Evolutionary conservation across 2,113 vertebrate genomes (phyloP).

Genomic region (Carollia perspicillata): DNA sequence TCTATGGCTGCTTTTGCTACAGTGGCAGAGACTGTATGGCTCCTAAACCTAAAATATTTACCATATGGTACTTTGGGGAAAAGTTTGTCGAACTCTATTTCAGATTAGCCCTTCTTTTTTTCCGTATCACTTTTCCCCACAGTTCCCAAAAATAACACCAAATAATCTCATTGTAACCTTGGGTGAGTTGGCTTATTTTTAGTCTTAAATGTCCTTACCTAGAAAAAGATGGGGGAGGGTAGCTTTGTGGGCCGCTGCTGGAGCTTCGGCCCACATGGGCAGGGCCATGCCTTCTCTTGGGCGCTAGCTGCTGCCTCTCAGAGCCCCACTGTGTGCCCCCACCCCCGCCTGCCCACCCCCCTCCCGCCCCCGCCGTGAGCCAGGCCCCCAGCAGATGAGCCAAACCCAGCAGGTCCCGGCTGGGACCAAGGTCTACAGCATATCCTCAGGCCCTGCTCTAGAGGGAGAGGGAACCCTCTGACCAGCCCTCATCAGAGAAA

Average conservation of each 20-base stretch:
- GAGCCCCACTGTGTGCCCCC: neutral
- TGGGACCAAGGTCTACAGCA: too few relatives aligned
- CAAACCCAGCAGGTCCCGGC: too few relatives aligned
- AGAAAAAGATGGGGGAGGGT: neutral
- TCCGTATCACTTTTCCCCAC: neutral
- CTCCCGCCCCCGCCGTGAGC: too few relatives aligned
- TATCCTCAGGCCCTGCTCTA: too few relatives aligned
- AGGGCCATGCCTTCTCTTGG: neutral
- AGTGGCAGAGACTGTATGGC: neutral
- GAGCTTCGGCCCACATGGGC: neutral
- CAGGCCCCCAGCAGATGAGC: too few relatives aligned
- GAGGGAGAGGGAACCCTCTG: neutral
- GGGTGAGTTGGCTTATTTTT: neutral
- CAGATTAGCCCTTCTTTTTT: neutral
- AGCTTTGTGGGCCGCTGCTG: neutral
- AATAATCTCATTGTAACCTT: neutral
- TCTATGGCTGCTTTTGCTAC: neutral
- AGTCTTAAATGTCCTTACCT: constrained; percentile 10
- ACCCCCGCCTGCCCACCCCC: too few relatives aligned
- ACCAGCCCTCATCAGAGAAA: neutral
- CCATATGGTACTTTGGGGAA: neutral
- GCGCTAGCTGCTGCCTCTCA: too few relatives aligned
- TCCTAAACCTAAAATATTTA: neutral
- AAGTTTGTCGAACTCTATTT: neutral
- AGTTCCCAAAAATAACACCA: constrained; percentile 7